Conservation (phyloP, 1,140 invertebrate genomes). For the Spodoptera litura region DNA sequence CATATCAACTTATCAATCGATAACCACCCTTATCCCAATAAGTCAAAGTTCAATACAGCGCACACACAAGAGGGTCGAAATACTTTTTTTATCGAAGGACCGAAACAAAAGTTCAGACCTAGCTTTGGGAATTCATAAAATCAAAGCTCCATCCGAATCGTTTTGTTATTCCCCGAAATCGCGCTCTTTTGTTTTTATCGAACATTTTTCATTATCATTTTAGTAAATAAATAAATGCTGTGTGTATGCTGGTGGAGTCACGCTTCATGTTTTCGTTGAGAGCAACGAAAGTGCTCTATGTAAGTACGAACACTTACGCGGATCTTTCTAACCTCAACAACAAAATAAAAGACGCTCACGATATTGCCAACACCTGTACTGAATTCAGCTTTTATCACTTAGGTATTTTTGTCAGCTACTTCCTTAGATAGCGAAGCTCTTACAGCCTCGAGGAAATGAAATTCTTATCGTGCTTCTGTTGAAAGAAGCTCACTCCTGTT, state of each 20-base stretch:
- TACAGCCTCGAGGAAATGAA: constrained; percentile 83
- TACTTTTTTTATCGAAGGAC: constrained; percentile 69
- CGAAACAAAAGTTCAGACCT: constrained; percentile 78
- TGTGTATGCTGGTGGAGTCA: constrained; percentile 6
- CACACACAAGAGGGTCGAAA: constrained; percentile 47
- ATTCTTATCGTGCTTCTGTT: constrained; percentile 83
- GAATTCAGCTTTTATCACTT: constrained; percentile 84
- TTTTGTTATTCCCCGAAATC: constrained; percentile 72
- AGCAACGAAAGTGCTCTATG: constrained; percentile 32
- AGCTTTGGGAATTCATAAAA: constrained; percentile 84
- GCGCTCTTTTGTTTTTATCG: constrained; percentile 54
- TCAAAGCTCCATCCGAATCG: constrained; percentile 67
- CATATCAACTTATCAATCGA: constrained; percentile 50
- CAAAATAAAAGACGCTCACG: constrained; percentile 61
- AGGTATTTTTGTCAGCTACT: constrained; percentile 82
- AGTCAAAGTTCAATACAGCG: constrained; percentile 58
- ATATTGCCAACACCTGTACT: constrained; percentile 67
- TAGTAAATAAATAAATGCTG: constrained; percentile 38
- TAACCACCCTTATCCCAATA: constrained; percentile 54
- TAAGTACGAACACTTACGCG: constrained; percentile 36
- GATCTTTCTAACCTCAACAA: constrained; percentile 15
- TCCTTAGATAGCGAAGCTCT: constrained; percentile 80
- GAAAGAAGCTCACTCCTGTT: constrained; percentile 80
- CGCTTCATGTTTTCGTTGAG: constrained; percentile 37
- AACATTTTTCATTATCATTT: constrained; percentile 47